These are phyloP conservation scores for Bombus turneri DNA, from an alignment of 1,140 invertebrate species.

Conservation along the genomic window DNA sequence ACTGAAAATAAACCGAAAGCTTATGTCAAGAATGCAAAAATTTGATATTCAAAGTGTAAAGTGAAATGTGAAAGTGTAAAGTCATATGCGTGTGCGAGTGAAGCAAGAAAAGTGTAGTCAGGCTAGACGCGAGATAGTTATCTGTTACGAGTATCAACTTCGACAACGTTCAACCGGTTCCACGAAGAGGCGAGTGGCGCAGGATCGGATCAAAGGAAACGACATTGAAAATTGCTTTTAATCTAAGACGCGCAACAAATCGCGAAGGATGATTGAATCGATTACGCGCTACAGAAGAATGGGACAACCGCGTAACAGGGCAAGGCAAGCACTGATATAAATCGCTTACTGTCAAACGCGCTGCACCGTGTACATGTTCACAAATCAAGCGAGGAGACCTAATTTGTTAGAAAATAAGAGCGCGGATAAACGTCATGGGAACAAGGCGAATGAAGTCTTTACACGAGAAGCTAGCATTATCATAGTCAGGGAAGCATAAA, in stretches of 20 bases:
- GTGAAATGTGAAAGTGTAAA: neutral
- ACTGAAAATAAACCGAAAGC: no score
- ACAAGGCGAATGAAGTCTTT: slow-evolving; percentile 22
- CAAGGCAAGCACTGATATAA: slow-evolving; percentile 29
- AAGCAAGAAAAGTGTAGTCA: neutral
- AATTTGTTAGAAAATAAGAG: slow-evolving; percentile 53
- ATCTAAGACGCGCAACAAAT: slow-evolving; percentile 36
- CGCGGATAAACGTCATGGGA: slow-evolving; percentile 35
- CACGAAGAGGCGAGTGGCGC: neutral
- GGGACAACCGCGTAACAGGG: slow-evolving; percentile 39
- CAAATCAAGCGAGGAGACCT: slow-evolving; percentile 40
- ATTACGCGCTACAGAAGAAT: slow-evolving; percentile 32
- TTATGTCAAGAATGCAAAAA: neutral
- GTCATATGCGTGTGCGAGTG: no score
- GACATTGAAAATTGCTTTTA: slow-evolving; percentile 20
- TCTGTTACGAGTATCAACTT: slow-evolving; percentile 10
- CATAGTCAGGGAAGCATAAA: neutral
- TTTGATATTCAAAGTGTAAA: neutral
- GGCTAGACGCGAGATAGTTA: neutral
- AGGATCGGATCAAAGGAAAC: slow-evolving; percentile 25
- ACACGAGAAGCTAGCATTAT: slow-evolving; percentile 2
- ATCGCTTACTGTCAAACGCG: slow-evolving; percentile 24
- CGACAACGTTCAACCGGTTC: slow-evolving; percentile 13
- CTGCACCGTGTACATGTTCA: neutral
- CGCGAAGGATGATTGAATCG: slow-evolving; percentile 42